A percentile compares a stretch with the other conserved stretches of the same genome.
Evolutionary conservation across 2,797 vertebrate genomes (phyloP).

Genomic region (Sciurus carolinensis): DNA sequence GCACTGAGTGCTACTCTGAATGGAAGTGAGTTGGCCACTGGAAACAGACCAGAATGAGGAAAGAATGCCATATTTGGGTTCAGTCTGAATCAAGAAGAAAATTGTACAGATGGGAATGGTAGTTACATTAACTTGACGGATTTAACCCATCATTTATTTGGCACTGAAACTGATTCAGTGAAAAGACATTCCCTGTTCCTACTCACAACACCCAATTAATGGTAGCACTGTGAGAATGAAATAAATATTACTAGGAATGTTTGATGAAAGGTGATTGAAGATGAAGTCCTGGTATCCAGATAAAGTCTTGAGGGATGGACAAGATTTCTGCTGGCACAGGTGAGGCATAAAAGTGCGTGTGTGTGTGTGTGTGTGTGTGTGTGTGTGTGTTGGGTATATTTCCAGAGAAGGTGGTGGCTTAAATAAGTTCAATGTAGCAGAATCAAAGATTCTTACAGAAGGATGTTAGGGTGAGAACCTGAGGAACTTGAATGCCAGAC

Average conservation of each 20-base stretch:
- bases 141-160: background rate
- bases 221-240: background rate
- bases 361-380: background rate
- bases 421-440: background rate
- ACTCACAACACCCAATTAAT: background rate
- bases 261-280: background rate
- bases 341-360: too few species aligned
- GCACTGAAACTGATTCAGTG: background rate
- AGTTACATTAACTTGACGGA: background rate
- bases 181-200: background rate
- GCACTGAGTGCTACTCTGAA: background rate
- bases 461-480: background rate
- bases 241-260: rapidly evolving
- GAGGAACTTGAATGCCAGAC: background rate
- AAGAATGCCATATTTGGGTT: background rate
- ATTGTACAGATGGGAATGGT: background rate
- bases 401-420: background rate
- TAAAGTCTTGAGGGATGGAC: background rate
- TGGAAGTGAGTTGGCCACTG: background rate
- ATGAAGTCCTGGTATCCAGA: background rate
- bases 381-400: background rate
- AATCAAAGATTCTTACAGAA: background rate
- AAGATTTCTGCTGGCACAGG: background rate
- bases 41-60: background rate
- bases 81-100: background rate